Percentiles rank a stretch among this genome's conserved stretches.
phyloP scores from a whole-genome alignment of 2,888 invertebrate genomes.

The Icerya purchasi region DNA sequence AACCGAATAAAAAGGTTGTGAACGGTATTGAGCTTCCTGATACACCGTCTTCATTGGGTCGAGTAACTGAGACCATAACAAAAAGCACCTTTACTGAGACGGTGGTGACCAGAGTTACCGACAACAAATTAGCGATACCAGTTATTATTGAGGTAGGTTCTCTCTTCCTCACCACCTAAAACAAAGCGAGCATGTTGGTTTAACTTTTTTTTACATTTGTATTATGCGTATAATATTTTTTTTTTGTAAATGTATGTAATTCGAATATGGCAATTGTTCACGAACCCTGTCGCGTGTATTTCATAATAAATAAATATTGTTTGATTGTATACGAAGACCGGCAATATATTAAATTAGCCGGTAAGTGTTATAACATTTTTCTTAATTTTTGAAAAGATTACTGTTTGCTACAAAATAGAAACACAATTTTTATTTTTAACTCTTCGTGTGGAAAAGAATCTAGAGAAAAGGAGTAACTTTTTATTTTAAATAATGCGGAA shows the following conservation, averaged over 20 bases:
- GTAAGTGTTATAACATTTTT: too few relatives aligned
- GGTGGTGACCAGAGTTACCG: slow-evolving; percentile 79
- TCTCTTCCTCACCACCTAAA: not conserved
- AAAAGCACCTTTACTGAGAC: slow-evolving; percentile 91
- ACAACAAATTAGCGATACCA: slow-evolving; percentile 68
- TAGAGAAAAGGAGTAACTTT: too few relatives aligned
- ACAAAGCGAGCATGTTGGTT: not conserved
- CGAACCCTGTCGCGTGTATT: too few relatives aligned
- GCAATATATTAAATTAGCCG: too few relatives aligned
- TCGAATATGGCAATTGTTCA: too few relatives aligned
- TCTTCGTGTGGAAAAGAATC: too few relatives aligned
- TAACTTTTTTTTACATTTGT: not conserved
- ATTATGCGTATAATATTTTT: not conserved
- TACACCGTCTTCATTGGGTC: slow-evolving; percentile 60
- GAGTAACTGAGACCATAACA: slow-evolving; percentile 83
- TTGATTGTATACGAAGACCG: too few relatives aligned
- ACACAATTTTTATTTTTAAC: too few relatives aligned
- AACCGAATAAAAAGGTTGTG: slow-evolving; percentile 37
- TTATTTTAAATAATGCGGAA: too few relatives aligned
- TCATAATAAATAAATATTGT: not conserved
- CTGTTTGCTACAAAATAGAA: too few relatives aligned
- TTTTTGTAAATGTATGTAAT: too few relatives aligned
- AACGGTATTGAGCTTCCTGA: slow-evolving; percentile 55
- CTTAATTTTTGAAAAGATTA: too few relatives aligned
- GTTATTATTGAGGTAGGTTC: slow-evolving; percentile 67